Evolutionary conservation across 2,797 vertebrate genomes (phyloP), one percentile per base, ranked within the genome.

Genomic region (Enteromius anoplus): DNA sequence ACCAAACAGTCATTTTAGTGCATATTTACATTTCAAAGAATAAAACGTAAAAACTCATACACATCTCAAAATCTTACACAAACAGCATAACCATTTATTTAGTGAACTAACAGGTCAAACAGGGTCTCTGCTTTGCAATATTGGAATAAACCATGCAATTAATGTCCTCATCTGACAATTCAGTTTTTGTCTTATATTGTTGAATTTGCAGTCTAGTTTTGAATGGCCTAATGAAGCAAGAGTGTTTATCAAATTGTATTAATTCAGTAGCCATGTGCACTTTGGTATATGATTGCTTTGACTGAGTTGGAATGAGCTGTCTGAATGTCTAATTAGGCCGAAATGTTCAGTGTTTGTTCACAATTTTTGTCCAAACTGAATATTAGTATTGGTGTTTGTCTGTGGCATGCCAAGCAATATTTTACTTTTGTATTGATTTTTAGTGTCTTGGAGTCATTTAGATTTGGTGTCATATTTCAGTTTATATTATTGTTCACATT

Each of bases 371-470:
- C 29, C 40, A 45, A 64, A 77, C n/a, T 51, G 19, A 66, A 34
- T 53, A 64, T 14, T 49, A 26, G 62, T 40, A 34, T 47, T 80
- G 10, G 65, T 71, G 76, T 81, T 78, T 86, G 34, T 82, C 23
- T 80, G 81, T 80, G 45, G 51, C 78, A 79, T 76, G 71, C 23
- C 34, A 69, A 32, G 53, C 9, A 75, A 70, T 86, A 62, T 64
- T 64, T 85, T 73, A 60, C 26, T 81, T 49, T 49, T 45, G 34
- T 75, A 72, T 86, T 70, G 3, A 5, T 65, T 51, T 23, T 76
- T 17, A 42, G 29, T 58, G 47, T 78, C 69, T 62, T 60, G 55
- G 23, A 34, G 29, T 65, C 7, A 34, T 65, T 65, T 64, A 17
- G 29, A 64, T 32, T 64, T 64, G 62, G 7, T 34, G 15, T 64